These are phyloP conservation scores for Pherbina coryleti DNA, from an alignment of 2,888 invertebrate species.

Conservation along the genomic window DNA sequence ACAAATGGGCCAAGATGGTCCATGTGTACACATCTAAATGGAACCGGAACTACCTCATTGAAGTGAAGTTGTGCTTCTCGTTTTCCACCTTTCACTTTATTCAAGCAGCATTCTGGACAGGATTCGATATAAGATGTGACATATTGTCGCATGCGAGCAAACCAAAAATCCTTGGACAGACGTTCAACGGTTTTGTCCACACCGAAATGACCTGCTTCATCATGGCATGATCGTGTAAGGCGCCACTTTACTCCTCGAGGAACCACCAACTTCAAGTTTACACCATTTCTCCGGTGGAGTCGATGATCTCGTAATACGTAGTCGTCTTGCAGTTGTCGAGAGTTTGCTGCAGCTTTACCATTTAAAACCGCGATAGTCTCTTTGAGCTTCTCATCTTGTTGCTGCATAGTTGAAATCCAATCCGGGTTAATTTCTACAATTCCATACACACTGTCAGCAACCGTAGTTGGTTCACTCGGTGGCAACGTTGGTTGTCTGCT, in stretches of 20 bases:
- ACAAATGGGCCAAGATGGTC: constrained; percentile 47
- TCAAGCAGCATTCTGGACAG: constrained; percentile 41
- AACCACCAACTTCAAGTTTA: constrained; percentile 41
- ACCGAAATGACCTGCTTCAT: constrained; percentile 27
- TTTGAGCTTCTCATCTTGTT: constrained; percentile 17
- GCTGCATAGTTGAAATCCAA: constrained; percentile 21
- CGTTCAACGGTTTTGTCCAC: no score
- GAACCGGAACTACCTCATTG: constrained; percentile 38
- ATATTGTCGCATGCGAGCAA: neutral
- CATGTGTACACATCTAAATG: constrained; percentile 45
- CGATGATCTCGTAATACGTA: neutral
- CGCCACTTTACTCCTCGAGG: constrained; percentile 37
- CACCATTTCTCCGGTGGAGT: neutral
- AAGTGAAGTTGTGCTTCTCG: constrained; percentile 36
- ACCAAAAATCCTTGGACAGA: neutral
- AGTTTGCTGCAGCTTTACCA: neutral
- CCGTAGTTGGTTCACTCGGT: constrained; percentile 10
- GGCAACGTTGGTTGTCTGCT: constrained; percentile 22
- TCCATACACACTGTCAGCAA: neutral
- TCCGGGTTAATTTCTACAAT: neutral
- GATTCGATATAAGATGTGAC: neutral
- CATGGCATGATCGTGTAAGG: constrained; percentile 50
- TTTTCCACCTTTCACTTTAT: constrained; percentile 45
- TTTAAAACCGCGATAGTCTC: neutral
- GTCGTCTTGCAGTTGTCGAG: neutral